A percentile compares a stretch with the other conserved stretches of the same genome.
phyloP scores from a whole-genome alignment of 2,797 vertebrate species.

The Onychomys torridus region DNA sequence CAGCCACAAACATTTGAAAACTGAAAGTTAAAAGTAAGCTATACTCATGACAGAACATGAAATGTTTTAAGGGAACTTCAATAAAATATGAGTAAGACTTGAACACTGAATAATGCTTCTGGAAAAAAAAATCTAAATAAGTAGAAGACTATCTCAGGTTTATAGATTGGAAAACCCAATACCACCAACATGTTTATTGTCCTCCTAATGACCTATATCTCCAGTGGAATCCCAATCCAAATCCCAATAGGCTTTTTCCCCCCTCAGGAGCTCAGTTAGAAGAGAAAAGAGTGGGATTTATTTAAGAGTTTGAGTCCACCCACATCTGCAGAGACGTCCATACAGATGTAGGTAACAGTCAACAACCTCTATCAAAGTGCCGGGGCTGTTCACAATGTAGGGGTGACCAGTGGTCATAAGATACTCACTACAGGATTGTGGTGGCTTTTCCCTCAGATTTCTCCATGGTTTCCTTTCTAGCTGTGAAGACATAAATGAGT shows the following conservation, averaged over 20 bases:
- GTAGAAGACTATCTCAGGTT: neutral
- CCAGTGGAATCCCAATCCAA: slow-evolving; percentile 22
- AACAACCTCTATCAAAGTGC: neutral
- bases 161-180: neutral
- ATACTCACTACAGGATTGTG: neutral
- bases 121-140: slow-evolving; percentile 48
- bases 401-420: neutral
- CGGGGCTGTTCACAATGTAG: neutral
- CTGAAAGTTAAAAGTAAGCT: slow-evolving; percentile 57
- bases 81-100: slow-evolving; percentile 45
- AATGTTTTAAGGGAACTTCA: slow-evolving; percentile 52
- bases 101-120: slow-evolving; percentile 5
- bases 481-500: neutral
- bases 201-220: neutral
- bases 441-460: neutral
- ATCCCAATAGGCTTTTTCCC: slow-evolving; percentile 11
- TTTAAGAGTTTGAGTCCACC: neutral
- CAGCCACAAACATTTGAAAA: slow-evolving; percentile 32
- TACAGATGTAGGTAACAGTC: neutral
- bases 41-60: neutral
- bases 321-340: neutral
- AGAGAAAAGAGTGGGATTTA: neutral
- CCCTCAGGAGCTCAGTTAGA: neutral
- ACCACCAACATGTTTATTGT: neutral
- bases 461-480: neutral